phyloP scores from a whole-genome alignment of 2,888 invertebrate genomes.

The Lepetodrilus schrolli region DNA sequence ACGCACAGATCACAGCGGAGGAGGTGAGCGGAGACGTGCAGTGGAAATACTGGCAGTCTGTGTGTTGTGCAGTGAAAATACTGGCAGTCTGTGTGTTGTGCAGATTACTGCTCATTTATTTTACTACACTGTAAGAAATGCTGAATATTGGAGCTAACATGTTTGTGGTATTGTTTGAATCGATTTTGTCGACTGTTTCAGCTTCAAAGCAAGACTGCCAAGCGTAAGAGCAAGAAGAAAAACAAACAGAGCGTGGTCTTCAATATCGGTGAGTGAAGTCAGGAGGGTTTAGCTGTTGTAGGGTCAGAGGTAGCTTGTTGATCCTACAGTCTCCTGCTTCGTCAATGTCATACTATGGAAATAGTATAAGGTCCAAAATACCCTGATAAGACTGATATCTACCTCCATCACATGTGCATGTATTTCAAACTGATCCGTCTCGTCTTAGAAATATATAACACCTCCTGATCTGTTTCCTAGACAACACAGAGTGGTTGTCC shows the following conservation, averaged over 20 bases:
- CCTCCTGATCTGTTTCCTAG: conserved; percentile 58
- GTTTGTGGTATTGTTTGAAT: too few relatives aligned
- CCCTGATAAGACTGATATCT: too few relatives aligned
- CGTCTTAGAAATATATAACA: background rate
- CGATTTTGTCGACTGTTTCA: conserved; percentile 51
- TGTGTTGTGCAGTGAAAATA: too few relatives aligned
- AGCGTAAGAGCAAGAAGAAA: conserved; percentile 79
- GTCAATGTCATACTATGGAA: background rate
- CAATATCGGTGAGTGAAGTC: conserved; percentile 60
- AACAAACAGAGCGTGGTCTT: conserved; percentile 77
- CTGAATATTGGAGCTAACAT: too few relatives aligned
- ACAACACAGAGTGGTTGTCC: conserved; percentile 88
- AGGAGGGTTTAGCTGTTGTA: too few relatives aligned
- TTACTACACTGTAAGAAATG: too few relatives aligned
- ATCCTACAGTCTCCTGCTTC: background rate
- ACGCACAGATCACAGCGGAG: conserved; percentile 82
- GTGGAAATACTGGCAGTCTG: too few relatives aligned
- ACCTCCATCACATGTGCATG: background rate
- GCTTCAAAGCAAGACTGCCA: conserved; percentile 79
- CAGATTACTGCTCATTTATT: too few relatives aligned
- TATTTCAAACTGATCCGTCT: background rate
- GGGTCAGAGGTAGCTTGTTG: too few relatives aligned
- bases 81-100: too few relatives aligned
- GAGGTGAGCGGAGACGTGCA: too few relatives aligned
- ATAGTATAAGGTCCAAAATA: background rate